These are phyloP conservation scores for Sebastes steindachneri DNA, from an alignment of 2,797 vertebrate species.

Conservation along the genomic window DNA sequence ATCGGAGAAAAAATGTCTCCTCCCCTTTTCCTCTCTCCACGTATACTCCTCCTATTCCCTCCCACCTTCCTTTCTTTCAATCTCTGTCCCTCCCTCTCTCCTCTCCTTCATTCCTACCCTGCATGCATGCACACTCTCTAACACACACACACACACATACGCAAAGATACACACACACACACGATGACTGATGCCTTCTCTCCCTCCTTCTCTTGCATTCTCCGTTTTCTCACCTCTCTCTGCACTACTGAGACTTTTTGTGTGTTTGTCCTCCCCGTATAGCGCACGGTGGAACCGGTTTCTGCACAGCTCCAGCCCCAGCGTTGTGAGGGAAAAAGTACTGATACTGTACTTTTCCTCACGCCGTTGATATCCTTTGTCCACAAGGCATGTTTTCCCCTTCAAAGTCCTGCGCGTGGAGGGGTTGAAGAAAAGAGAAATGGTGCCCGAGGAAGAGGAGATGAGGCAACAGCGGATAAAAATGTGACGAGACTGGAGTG, in stretches of 20 bases:
- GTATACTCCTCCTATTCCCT: conserved; percentile 65
- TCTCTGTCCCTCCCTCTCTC: conserved; percentile 72
- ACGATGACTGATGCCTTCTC: conserved; percentile 78
- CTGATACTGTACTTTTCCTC: conserved; percentile 49
- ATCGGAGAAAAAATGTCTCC: conserved; percentile 73
- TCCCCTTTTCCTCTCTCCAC: conserved; percentile 70
- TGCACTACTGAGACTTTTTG: conserved; percentile 72
- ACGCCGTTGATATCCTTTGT: conserved; percentile 67
- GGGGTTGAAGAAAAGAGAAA: conserved; percentile 59
- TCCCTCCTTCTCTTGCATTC: conserved; percentile 63
- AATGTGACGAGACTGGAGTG: conserved; percentile 65
- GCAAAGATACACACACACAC: conserved; percentile 46
- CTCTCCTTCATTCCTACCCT: conserved; percentile 72
- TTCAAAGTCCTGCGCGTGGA: conserved; percentile 51
- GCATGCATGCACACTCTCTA: conserved; percentile 54
- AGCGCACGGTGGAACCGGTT: conserved; percentile 60
- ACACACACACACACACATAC: conserved; percentile 23
- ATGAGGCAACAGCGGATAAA: conserved; percentile 65
- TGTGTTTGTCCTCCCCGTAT: conserved; percentile 58
- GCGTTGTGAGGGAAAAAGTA: conserved; percentile 10
- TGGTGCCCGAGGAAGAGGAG: conserved; percentile 50
- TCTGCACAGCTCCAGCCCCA: conserved; percentile 58
- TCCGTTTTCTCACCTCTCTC: conserved; percentile 62
- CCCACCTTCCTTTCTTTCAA: conserved; percentile 72
- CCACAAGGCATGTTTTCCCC: conserved; percentile 55